Evolutionary conservation across 2,888 invertebrate species (phyloP).

Genomic region (Sceliomorpha sp.): DNA sequence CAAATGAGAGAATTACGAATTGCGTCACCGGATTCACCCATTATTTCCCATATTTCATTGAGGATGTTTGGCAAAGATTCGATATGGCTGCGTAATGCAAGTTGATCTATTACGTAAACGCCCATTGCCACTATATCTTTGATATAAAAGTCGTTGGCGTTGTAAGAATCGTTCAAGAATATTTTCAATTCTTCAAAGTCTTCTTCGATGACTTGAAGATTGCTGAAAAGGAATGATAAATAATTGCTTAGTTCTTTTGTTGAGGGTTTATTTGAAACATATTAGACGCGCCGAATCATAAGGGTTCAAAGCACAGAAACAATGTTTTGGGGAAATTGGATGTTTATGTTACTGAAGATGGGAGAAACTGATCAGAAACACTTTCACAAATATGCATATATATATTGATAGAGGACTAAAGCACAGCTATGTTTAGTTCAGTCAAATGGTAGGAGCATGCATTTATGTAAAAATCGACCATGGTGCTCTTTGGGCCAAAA

Average conservation of each 20-base stretch:
- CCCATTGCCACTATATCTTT: conserved; percentile 88
- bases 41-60: conserved; percentile 91
- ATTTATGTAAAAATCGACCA: conserved; percentile 3
- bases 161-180: conserved; percentile 89
- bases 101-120: conserved; percentile 87
- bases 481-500: not conserved
- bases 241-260: too few species aligned
- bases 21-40: conserved; percentile 91
- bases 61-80: conserved; percentile 90
- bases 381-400: too few species aligned
- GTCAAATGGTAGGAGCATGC: too few species aligned
- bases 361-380: too few species aligned
- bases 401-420: too few species aligned
- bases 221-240: conserved; percentile 75
- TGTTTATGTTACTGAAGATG: too few species aligned
- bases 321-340: too few species aligned
- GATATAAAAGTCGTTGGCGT: conserved; percentile 91
- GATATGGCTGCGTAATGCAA: conserved; percentile 88
- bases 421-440: too few species aligned
- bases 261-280: too few species aligned
- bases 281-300: too few species aligned
- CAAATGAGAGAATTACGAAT: conserved; percentile 88
- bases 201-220: conserved; percentile 86
- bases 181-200: conserved; percentile 86
- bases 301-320: too few species aligned